Percentiles rank a stretch among this genome's conserved stretches.
These are phyloP conservation scores for Globia sparganii DNA, from an alignment of 2,888 invertebrate genomes.

Conservation along the genomic window DNA sequence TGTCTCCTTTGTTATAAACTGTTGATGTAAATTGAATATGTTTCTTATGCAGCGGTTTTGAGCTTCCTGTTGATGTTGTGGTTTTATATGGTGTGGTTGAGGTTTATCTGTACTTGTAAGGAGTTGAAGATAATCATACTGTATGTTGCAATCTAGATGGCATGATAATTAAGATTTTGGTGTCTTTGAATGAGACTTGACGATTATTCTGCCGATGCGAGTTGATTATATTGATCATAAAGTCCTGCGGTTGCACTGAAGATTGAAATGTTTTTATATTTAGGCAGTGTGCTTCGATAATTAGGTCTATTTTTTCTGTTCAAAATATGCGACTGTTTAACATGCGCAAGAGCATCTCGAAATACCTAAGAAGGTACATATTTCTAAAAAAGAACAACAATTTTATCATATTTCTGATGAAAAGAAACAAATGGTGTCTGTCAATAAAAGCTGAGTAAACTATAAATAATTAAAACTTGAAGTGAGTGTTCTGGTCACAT, in stretches of 20 bases:
- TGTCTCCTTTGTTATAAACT: slow-evolving; percentile 54
- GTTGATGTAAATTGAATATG: slow-evolving; percentile 49
- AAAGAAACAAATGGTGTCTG: slow-evolving; percentile 9
- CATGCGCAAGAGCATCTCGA: background rate
- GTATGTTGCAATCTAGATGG: slow-evolving; percentile 31
- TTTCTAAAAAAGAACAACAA: slow-evolving; percentile 10
- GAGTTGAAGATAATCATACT: slow-evolving; percentile 28
- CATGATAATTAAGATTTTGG: slow-evolving; percentile 1
- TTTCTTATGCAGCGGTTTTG: slow-evolving; percentile 39
- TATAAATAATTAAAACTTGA: slow-evolving; percentile 19
- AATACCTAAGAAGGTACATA: background rate
- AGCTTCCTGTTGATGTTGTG: slow-evolving; percentile 49
- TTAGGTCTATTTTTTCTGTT: background rate
- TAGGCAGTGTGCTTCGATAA: no score
- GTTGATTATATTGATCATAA: background rate
- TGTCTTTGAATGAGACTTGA: slow-evolving; percentile 5
- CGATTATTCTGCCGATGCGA: background rate
- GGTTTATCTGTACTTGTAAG: slow-evolving; percentile 46
- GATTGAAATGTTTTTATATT: background rate
- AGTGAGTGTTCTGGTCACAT: slow-evolving; percentile 2
- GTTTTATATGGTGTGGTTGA: slow-evolving; percentile 39
- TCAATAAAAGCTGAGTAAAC: slow-evolving; percentile 33
- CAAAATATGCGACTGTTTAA: background rate
- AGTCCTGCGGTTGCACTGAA: background rate
- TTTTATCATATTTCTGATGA: slow-evolving; percentile 18